Evolutionary conservation across 2,888 invertebrate species (phyloP).

Genomic region (Eristalis tenax): DNA sequence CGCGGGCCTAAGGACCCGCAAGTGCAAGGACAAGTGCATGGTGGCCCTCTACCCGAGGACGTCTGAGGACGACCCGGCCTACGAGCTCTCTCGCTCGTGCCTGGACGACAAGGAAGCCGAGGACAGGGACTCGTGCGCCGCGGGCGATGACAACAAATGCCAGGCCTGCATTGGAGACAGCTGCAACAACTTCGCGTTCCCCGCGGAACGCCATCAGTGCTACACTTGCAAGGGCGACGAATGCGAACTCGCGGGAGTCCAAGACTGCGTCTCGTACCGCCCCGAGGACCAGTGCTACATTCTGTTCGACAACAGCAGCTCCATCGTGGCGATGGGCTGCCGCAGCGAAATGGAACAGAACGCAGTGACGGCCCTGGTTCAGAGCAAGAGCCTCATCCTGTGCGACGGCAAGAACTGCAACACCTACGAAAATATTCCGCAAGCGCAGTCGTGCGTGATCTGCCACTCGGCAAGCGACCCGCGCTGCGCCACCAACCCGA

Average conservation of each 20-base stretch:
- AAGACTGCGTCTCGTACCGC: constrained; percentile 74
- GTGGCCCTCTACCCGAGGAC: constrained; percentile 76
- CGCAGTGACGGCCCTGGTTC: constrained; percentile 73
- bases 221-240: constrained; percentile 73
- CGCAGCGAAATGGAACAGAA: constrained; percentile 76
- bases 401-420: constrained; percentile 77
- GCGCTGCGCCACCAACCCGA: constrained; percentile 78
- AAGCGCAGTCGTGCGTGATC: constrained; percentile 74
- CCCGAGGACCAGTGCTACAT: constrained; percentile 76
- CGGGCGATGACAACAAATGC: constrained; percentile 73
- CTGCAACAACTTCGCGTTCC: constrained; percentile 75
- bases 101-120: constrained; percentile 76
- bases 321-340: constrained; percentile 76
- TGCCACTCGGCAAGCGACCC: constrained; percentile 76
- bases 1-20: constrained; percentile 66
- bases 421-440: constrained; percentile 51
- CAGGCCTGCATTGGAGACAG: constrained; percentile 73
- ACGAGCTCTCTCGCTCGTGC: constrained; percentile 77
- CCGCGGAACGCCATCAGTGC: constrained; percentile 75
- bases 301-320: constrained; percentile 72
- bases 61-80: constrained; percentile 74
- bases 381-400: constrained; percentile 74
- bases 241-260: constrained; percentile 69
- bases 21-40: constrained; percentile 77
- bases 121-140: constrained; percentile 74